phyloP scores from a whole-genome alignment of 2,113 vertebrate species.

The Pantherophis guttatus region DNA sequence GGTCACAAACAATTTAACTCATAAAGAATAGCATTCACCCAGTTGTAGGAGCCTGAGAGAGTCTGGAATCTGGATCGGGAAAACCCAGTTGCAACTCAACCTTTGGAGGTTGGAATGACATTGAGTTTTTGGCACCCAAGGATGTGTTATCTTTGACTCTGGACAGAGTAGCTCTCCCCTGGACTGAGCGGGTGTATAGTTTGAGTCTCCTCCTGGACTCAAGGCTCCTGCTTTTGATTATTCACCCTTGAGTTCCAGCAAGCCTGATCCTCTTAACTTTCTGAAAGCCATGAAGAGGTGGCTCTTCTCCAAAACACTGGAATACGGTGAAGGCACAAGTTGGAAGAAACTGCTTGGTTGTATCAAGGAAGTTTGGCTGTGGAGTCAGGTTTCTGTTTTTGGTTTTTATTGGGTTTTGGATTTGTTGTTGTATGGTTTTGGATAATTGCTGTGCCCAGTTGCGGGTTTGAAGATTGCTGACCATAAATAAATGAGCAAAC shows the following conservation, averaged over 20 bases:
- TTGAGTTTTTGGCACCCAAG: background rate
- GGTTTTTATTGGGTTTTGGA: background rate
- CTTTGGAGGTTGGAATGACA: background rate
- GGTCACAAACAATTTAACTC: background rate
- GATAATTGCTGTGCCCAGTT: background rate
- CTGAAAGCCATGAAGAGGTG: background rate
- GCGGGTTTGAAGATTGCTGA: background rate
- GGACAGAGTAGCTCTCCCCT: background rate
- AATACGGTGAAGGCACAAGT: background rate
- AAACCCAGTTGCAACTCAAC: background rate
- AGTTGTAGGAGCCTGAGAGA: background rate
- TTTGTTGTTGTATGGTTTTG: background rate
- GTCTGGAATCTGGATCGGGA: background rate
- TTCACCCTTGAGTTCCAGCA: background rate
- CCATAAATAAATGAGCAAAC: background rate
- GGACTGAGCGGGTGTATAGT: background rate
- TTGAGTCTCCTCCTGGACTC: background rate
- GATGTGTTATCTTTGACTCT: background rate
- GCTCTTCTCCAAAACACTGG: background rate
- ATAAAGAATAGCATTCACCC: background rate
- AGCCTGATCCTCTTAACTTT: background rate
- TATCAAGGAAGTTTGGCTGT: background rate
- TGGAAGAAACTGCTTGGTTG: background rate
- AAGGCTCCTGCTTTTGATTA: background rate
- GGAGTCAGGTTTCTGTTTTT: background rate